Base-by-base conservation (phyloP, 2,113 vertebrate genomes). In the Onychostruthus taczanowskii region DNA sequence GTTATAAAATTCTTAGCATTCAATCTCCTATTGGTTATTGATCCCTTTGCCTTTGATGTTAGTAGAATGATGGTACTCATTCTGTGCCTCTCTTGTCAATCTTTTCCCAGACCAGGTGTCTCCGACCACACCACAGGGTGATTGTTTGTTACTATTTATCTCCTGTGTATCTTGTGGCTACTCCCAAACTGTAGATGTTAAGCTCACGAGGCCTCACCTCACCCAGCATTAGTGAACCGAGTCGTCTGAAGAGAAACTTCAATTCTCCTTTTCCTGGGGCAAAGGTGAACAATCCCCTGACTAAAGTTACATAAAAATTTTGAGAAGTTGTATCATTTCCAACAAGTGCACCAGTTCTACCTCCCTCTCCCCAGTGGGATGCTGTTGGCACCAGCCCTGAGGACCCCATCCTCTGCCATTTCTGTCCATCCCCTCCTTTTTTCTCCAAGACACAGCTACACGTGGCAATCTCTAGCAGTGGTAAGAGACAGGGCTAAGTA, bases 91-190 rank as follows among this genome's bases (percentile, higher is more conserved):
- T 58, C 30, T 49, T 35, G 50, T 9, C 30, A 35, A 17, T 49
- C 35, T 50, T 58, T 76, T 50, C 24, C 16, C 52, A 43, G 61
- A 58, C 16, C 35, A 43, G 16, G 20, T 31, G 7, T 43, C 52
- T 67, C 20, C 0, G 8, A 58, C 61, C 3, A 16, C 35, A 75
- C 13, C 16, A 35, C 1, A 1, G 49, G 31, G 43, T 85, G 26
- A 35, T 85, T 85, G 35, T 58, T 85, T 41, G 35, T 24, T 56
- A n/a, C n/a, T 20, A 33, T 43, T 67, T 49, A 35, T 50, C 44
- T 50, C 20, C 35, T 50, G 52, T 43, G 35, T 76, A 17, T 58
- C 35, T 50, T 50, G 61, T 76, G 35, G 35, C 35, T 50, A 17
- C 24, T 43, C 35, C 52, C 26, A 50, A 43, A 43, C 35, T 26